Evolutionary conservation across 2,797 vertebrate genomes (phyloP), one percentile per base, ranked within the genome.

Genomic region (Paramormyrops hopkinsi): DNA sequence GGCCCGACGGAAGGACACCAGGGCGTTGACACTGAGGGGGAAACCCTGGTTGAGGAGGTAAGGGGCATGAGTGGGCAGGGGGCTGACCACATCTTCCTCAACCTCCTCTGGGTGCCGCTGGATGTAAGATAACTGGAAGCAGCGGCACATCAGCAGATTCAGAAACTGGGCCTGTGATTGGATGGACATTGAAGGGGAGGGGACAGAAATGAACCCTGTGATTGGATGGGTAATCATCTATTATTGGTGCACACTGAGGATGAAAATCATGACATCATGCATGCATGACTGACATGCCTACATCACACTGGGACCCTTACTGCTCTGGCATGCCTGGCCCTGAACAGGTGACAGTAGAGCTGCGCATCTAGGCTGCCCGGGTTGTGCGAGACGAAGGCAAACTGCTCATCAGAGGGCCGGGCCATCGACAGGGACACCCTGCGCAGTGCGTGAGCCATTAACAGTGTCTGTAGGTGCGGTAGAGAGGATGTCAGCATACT

Each of bases 331-430:
- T 98, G 97, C 82, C 96, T 93, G 3, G 97, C 97, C 92, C 95
- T 93, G 11, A 99, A 99, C 54, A 99, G 96, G 86, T 99, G 98
- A 94, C 98, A 99, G 96, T 97, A 99, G 51, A 99, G 97, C 88
- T 95, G 93, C 48, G 91, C 92, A 29, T 96, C 93, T 0, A 93
- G 44, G 91, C 95, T 95, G 79, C 92, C 95, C 0, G 98, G 98
- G 90, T 99, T 99, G 92, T 98, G 98, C 41, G 98, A 96, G 83
- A 98, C 93, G 0, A 99, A 99, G 92, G 98, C 98, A 17, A 99
- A 99, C 94, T 99, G 98, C 90, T 94, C 92, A 14, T 96, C 93
- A 0, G 91, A 19, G 0, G 95, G 96, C 0, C 94, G 93, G 90
- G 97, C 97, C 0, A 97, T 98, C 91, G 97, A 97, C 84, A 98